Evolutionary conservation across 1,140 invertebrate genomes (phyloP), one percentile per base, ranked within the genome.

Genomic region (Pseudobourletiella spinata): DNA sequence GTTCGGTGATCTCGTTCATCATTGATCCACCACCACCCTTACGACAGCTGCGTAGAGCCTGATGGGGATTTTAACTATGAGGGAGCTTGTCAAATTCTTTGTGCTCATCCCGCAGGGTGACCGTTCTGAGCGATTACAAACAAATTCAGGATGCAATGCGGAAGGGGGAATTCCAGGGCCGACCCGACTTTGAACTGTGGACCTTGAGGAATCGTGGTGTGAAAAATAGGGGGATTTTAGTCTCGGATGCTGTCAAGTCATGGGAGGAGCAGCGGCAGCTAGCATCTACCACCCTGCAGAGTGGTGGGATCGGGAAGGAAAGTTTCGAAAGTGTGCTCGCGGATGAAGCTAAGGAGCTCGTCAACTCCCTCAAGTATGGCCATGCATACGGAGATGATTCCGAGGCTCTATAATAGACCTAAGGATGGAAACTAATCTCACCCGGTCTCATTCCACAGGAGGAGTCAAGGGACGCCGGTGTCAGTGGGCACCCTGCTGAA

Each of bases 121-220:
- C 57, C 43, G 51, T 64, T 22, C 24, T 64, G 4, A 59, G 35
- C 30, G 63, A 58, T 42, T 43, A 60, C 46, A 59, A 60, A 20
- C 16, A 39, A 30, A 56, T 64, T 24, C 25, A 20, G 0, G 63
- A 64, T n/a, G 32, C 48, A 32, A 22, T 64, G 29, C 59, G 57
- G 42, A 46, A 16, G 14, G 50, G 60, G 16, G 58, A 64, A 39
- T 64, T 64, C 15, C 8, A 20, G 3, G 63, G 63, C 0, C 51
- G 63, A 14, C 63, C 63, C 3, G 57, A 64, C 28, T 59, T 60
- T 46, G 29, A 14, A 28, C 11, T 48, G 29, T 59, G 42, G 43
- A 28, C n/a, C 30, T 16, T 32, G n/a, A 29, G 63, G 28, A 64
- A 64, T 30, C 22, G 22, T 2, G 63, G 63, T 3, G 24, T 29